Evolutionary conservation across 2,888 invertebrate species (phyloP), one percentile per base, ranked within the genome.

Genomic region (Omphaloscelis lunosa): DNA sequence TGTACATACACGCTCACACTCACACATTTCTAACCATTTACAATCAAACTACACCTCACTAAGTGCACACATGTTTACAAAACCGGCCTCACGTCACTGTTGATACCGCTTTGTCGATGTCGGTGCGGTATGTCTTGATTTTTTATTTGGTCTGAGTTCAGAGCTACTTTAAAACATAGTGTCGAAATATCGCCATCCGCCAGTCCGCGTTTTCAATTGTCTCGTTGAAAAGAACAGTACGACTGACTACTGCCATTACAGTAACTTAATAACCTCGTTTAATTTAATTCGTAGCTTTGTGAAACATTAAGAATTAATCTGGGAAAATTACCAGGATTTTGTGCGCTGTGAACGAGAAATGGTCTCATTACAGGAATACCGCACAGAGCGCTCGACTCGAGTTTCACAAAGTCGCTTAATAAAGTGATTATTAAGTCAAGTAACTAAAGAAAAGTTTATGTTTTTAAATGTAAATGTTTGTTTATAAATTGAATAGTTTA

Each of bases 251-350:
- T 77, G 67, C 62, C 69, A 69, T 72, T 77, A 75, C 62, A 86
- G 79, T 77, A 79, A 85, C 79, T 77, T 77, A 86, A 80, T 84
- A 83, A 79, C 67, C 61, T 77, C 76, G 73, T 82, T 87, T 83
- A 79, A 75, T 85, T 85, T 79, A 74, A 81, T 73, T 71, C 69
- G 51, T 75, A 79, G 76, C 83, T 72, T 75, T 78, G 70, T 75
- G 79, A 68, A 83, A 87, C 86, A 78, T 85, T 82, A 81, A 80
- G 78, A 81, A 83, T 85, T 82, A 83, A 87, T 85, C 77, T 72
- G 82, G 66, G 63, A 66, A 77, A 87, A 82, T 87, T 84, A 80
- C 78, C 67, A 67, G 78, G 79, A 80, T 77, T 83, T 84, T 79
- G 77, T 79, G 34, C 72, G 77, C 79, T 75, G 75, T 77, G 65